Base-by-base conservation (phyloP, 2,888 invertebrate genomes). In the Cepaea hortensis region DNA sequence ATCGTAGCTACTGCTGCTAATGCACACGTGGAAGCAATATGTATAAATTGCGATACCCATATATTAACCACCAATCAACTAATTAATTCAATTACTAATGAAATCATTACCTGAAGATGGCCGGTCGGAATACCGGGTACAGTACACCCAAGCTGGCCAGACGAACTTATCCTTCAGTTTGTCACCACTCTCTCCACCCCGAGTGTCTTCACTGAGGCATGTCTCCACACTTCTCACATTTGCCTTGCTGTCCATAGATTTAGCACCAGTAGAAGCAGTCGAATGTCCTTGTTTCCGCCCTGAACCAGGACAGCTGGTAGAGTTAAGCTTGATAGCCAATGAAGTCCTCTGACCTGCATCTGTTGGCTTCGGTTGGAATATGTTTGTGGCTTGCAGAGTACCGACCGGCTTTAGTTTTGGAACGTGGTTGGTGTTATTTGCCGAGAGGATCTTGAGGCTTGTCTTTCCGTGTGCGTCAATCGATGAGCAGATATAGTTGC, bases 101-200 rank as follows among this genome's bases (percentile, higher is more conserved):
- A 68, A 68, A 68, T 18, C 6, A 68, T 92, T 90, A 95, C 95
- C 95, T 89, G 95, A 95, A 61, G 95, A 95, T 3, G 95, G 95
- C 86, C 95, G 90, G 91, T 95, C 95, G 23, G 95, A 95, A 94
- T 98, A 98, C 94, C 98, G 96, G 4, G 98, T 98, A 95, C 98
- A 98, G 95, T 97, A 98, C 86, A 98, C 98, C 98, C 98, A 98
- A 3, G 98, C 98, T 0, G 98, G 98, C 97, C 85, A 82, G 5
- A 46, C 46, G n/a, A 81, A 76, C 23, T 77, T 70, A 84, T 70
- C 72, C 23, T 72, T 72, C 15, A 55, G 48, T 6, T 55, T 3
- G 11, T n/a, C 50, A 11, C 9, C 11, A 5, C 68, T 68, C 20
- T 15, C 11, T 2, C 18, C 20, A 76, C 18, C 7, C 1, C 6